Percentiles rank a stretch among this genome's conserved stretches.
Evolutionary conservation across 2,797 vertebrate genomes (phyloP).

Genomic region (Sparidentex hasta): DNA sequence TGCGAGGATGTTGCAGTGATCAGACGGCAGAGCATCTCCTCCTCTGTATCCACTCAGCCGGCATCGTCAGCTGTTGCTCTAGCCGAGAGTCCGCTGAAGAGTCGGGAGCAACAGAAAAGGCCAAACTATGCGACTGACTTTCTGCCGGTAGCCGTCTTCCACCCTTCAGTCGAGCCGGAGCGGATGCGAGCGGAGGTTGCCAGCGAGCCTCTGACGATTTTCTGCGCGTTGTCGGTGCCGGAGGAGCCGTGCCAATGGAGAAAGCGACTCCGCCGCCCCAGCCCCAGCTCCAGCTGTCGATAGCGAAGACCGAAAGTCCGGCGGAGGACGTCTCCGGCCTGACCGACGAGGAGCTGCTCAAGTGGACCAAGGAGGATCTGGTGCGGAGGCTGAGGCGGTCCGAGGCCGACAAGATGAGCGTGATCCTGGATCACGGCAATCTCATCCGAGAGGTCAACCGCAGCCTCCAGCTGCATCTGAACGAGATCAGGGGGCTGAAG

Average conservation of each 20-base stretch:
- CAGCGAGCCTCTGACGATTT: conserved; percentile 77
- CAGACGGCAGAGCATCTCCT: conserved; percentile 63
- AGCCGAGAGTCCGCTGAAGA: conserved; percentile 58
- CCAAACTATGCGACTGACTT: conserved; percentile 77
- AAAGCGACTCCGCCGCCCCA: conserved; percentile 83
- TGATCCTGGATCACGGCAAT: conserved; percentile 98
- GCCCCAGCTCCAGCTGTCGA: conserved; percentile 84
- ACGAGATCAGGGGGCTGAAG: conserved; percentile 98
- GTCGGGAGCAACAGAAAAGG: conserved; percentile 59
- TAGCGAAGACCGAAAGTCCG: conserved; percentile 90
- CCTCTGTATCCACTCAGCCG: conserved; percentile 61
- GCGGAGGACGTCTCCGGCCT: conserved; percentile 94
- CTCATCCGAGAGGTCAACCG: conserved; percentile 99
- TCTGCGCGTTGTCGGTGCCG: conserved; percentile 72
- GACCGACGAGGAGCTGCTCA: conserved; percentile 94
- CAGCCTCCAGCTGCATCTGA: conserved; percentile 96
- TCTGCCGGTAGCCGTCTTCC: conserved; percentile 62
- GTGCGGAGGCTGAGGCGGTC: conserved; percentile 93
- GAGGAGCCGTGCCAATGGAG: conserved; percentile 84
- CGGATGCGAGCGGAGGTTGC: conserved; percentile 79
- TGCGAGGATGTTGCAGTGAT: conserved; percentile 76
- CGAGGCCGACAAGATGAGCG: conserved; percentile 98
- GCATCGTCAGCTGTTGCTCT: conserved; percentile 86
- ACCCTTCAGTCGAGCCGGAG: conserved; percentile 60
- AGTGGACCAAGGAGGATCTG: conserved; percentile 97